A percentile compares a stretch with the other conserved stretches of the same genome.
Evolutionary conservation across 2,888 invertebrate genomes (phyloP).

Genomic region (Gasteruption jaculator): DNA sequence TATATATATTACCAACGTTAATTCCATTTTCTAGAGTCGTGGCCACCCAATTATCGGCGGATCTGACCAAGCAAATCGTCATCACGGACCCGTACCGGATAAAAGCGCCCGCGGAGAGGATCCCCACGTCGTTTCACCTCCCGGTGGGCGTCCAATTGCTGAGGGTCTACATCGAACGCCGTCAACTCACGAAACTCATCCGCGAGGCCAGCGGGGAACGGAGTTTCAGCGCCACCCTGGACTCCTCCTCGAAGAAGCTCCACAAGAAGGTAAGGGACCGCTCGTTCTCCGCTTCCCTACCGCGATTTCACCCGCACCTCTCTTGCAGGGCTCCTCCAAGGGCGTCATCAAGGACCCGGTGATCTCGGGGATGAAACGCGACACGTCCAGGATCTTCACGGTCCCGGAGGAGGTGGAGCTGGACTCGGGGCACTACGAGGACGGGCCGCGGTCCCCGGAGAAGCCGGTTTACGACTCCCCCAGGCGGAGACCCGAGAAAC

Average conservation of each 20-base stretch:
- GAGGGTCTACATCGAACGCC: conserved; percentile 68
- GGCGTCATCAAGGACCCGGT: conserved; percentile 52
- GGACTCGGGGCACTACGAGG: conserved; percentile 31
- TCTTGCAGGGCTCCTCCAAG: conserved; percentile 52
- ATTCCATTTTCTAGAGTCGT: conserved; percentile 64
- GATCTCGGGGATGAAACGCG: conserved; percentile 67
- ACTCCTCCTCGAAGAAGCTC: conserved; percentile 29
- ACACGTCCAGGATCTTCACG: conserved; percentile 75
- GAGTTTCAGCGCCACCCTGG: conserved; percentile 31
- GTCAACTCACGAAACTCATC: conserved; percentile 52
- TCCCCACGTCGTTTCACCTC: conserved; percentile 64
- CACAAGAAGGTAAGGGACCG: conserved; percentile 30
- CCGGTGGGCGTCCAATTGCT: conserved; percentile 79
- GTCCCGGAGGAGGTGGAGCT: conserved; percentile 72
- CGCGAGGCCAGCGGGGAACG: conserved; percentile 38
- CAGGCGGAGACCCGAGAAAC: no score
- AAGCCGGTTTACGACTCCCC: conserved; percentile 22
- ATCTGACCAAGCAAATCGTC: conserved; percentile 73
- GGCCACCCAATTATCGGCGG: conserved; percentile 68
- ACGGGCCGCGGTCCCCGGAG: conserved; percentile 28
- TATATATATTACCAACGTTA: no score
- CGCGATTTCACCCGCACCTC: conserved; percentile 3
- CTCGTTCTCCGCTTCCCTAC: conserved; percentile 15
- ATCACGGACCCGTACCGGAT: conserved; percentile 80
- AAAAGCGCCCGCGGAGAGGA: conserved; percentile 73